Evolutionary conservation across 2,797 vertebrate species (phyloP).

Genomic region (Urophycis tenuis): DNA sequence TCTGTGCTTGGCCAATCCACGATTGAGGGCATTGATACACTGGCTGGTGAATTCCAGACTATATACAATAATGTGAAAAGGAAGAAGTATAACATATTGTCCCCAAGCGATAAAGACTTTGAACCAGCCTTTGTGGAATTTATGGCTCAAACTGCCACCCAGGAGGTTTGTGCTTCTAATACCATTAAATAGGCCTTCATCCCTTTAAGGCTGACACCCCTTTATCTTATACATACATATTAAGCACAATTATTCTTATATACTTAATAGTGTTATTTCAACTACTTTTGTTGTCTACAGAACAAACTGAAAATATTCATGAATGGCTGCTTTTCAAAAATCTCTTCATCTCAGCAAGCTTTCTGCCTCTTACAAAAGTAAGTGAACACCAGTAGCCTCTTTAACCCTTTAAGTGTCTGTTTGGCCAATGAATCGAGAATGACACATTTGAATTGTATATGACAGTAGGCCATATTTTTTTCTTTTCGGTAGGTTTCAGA

Average conservation of each 20-base stretch:
- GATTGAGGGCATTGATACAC: conserved; percentile 73
- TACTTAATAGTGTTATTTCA: not conserved
- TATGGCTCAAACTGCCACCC: conserved; percentile 61
- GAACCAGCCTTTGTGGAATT: conserved; percentile 72
- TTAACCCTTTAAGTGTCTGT: not conserved
- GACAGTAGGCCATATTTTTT: conserved; percentile 16
- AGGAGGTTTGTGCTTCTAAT: conserved; percentile 66
- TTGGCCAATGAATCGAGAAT: too few species aligned
- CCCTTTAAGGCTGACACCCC: not conserved
- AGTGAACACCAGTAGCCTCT: conserved; percentile 9
- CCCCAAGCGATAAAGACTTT: conserved; percentile 71
- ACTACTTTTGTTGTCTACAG: conserved; percentile 50
- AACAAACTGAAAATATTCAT: conserved; percentile 72
- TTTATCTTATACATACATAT: not conserved
- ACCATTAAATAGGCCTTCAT: not conserved
- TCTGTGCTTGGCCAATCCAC: conserved; percentile 65
- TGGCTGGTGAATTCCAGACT: conserved; percentile 72
- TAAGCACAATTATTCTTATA: conserved; percentile 4
- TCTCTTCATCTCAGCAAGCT: conserved; percentile 70
- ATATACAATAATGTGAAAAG: conserved; percentile 69
- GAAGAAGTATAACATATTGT: conserved; percentile 72
- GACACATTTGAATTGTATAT: too few species aligned
- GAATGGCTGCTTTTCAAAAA: conserved; percentile 68
- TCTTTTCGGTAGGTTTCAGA: conserved; percentile 47
- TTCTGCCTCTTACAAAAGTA: conserved; percentile 74